Conservation (phyloP, 2,888 invertebrate genomes). For the Harpalus rufipes region DNA sequence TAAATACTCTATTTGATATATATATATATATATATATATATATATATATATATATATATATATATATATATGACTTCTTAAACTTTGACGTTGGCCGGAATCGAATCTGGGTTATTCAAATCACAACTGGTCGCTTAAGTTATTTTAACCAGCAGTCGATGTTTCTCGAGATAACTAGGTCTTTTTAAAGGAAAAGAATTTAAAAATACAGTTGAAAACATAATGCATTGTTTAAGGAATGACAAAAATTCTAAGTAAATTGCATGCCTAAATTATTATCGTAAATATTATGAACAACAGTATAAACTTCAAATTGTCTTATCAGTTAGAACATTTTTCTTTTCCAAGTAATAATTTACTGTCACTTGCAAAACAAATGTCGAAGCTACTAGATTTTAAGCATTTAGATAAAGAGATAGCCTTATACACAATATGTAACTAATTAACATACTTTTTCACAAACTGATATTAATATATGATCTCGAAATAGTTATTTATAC, state of each 20-base stretch:
- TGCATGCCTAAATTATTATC: background rate
- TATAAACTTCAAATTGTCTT: background rate
- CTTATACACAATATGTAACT: slow-evolving; percentile 13
- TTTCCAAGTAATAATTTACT: slow-evolving; percentile 9
- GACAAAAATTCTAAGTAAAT: background rate
- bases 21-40: no score
- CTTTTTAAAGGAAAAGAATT: background rate
- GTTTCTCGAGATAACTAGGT: no score
- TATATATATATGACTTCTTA: no score
- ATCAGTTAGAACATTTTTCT: background rate
- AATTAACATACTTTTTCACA: slow-evolving; percentile 41
- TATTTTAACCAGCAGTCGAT: no score
- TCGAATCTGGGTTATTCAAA: no score
- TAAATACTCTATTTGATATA: no score
- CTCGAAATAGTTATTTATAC: slow-evolving; percentile 21
- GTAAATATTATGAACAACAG: background rate
- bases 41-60: no score
- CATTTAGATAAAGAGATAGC: slow-evolving; percentile 42
- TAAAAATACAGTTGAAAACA: background rate
- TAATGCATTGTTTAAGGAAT: background rate
- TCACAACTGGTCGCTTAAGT: no score
- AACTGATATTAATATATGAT: slow-evolving; percentile 26
- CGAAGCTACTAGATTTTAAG: slow-evolving; percentile 4
- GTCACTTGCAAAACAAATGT: slow-evolving; percentile 20
- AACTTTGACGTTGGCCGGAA: no score